Base-by-base conservation (phyloP, 2,888 invertebrate species). In the Halictus quadricinctus region DNA sequence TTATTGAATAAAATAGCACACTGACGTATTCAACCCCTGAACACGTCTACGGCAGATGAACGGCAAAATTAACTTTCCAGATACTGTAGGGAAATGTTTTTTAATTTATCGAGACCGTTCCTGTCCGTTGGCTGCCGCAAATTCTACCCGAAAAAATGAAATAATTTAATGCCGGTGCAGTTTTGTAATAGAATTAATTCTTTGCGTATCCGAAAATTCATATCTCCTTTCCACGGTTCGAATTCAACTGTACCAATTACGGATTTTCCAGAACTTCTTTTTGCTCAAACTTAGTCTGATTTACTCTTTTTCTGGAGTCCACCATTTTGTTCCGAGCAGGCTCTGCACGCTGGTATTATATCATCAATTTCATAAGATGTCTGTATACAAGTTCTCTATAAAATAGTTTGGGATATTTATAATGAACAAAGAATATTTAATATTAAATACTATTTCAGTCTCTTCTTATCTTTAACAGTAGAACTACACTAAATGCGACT, bases 1-100 rank as follows among this genome's bases (percentile, higher is more conserved):
- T 86, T 83, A 85, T 80, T 78, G 82, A 86, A 87, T 81, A 86
- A 86, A 86, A 86, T 79, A 79, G 79, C 75, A 54, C 18, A 75
- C 75, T 75, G 84, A 84, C 74, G 77, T 72, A 72, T 80, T 74
- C 69, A 66, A 41, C 70, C 73, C 58, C n/a, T 54, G 54, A 41
- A 66, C 70, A 50, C 46, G 79, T 83, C 76, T 72, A 50, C 46
- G 46, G 13, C 73, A 72, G 70, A 72, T 64, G 60, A 76, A 54
- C 73, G 43, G 70, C 43, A 36, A 73, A 79, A 85, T 81, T 81
- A 81, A 60, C 48, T 79, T 78, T 58, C 18, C 64, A 64, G 66
- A 72, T 48, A 74, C 15, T 12, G 70, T 70, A 29, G 36, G 36
- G 13, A 73, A 64, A 29, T 36, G 36, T 36, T 64, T 64, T 60